Percentiles rank a stretch among this genome's conserved stretches.
phyloP scores from a whole-genome alignment of 2,888 invertebrate species.

The Polyploca ridens region DNA sequence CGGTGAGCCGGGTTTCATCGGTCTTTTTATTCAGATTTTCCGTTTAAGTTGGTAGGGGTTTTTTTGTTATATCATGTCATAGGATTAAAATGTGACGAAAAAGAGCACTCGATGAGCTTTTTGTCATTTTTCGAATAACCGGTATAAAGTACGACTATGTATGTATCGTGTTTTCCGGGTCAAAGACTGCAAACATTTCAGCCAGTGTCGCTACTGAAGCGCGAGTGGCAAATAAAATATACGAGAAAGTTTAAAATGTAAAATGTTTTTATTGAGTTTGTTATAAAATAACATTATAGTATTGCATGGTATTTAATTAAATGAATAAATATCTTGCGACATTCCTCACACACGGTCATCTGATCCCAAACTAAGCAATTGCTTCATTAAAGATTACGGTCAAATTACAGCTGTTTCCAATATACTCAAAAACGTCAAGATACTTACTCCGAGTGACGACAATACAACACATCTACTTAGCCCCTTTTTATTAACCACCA shows the following conservation, averaged over 20 bases:
- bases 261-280: background rate
- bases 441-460: too few relatives aligned
- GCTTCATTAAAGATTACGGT: too few relatives aligned
- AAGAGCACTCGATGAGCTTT: background rate
- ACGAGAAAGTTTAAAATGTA: background rate
- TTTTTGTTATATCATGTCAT: constrained; percentile 3
- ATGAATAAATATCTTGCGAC: background rate
- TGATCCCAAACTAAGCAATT: too few relatives aligned
- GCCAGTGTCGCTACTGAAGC: constrained; percentile 6
- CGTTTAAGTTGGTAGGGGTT: constrained; percentile 20
- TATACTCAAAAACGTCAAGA: too few relatives aligned
- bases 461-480: too few relatives aligned
- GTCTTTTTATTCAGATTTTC: constrained; percentile 24
- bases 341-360: too few relatives aligned
- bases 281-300: background rate
- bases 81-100: background rate
- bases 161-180: constrained; percentile 1
- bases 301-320: too few relatives aligned
- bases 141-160: background rate
- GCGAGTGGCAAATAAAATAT: background rate
- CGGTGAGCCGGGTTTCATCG: constrained; percentile 37
- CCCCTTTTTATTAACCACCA: too few relatives aligned
- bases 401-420: too few relatives aligned
- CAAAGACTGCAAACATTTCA: constrained; percentile 8
- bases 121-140: background rate